These are phyloP conservation scores for Drosophila quinaria DNA, from an alignment of 2,888 invertebrate genomes.

Conservation along the genomic window DNA sequence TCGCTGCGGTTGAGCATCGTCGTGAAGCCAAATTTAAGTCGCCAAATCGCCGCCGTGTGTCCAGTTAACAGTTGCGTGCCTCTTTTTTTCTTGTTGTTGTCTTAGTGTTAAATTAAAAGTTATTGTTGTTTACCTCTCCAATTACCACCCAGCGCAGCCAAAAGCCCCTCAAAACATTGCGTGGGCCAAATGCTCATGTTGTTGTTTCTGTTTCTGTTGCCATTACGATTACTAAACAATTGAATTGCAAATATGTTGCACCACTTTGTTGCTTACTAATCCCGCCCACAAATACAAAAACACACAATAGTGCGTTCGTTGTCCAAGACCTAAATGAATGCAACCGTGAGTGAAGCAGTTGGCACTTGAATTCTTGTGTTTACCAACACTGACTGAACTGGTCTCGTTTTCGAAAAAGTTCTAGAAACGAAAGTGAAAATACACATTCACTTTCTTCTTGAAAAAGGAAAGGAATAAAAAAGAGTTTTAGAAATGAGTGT, in stretches of 20 bases:
- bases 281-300: conserved; percentile 11
- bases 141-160: conserved; percentile 61
- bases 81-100: conserved; percentile 36
- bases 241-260: conserved; percentile 57
- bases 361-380: neutral
- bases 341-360: conserved; percentile 10
- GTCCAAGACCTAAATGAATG: conserved; percentile 26
- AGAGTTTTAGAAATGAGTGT: too few relatives aligned
- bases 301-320: conserved; percentile 5
- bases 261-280: conserved; percentile 36
- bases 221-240: conserved; percentile 52
- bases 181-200: conserved; percentile 37
- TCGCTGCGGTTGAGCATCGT: conserved; percentile 81
- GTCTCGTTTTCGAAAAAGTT: neutral
- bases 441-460: neutral
- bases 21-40: conserved; percentile 30
- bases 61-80: conserved; percentile 51
- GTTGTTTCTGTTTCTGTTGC: conserved; percentile 4
- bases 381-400: conserved; percentile 2
- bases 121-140: conserved; percentile 58
- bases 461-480: too few relatives aligned
- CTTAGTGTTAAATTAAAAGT: conserved; percentile 13
- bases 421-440: neutral
- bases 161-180: conserved; percentile 25
- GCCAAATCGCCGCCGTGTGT: conserved; percentile 42